Evolutionary conservation across 2,797 vertebrate genomes (phyloP).

Genomic region (Acanthornis magna): DNA sequence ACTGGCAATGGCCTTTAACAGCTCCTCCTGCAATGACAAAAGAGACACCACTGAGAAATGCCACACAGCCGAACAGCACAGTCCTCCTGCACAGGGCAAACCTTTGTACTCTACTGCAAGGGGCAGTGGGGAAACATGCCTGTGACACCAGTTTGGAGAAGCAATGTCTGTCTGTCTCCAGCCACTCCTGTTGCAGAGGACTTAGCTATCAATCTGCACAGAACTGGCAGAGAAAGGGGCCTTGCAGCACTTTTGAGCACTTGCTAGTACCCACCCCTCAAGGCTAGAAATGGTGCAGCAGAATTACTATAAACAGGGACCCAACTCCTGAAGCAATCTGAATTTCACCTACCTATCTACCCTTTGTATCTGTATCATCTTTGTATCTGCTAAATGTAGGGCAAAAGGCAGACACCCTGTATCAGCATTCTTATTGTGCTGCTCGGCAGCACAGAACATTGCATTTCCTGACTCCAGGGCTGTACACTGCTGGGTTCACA

Average conservation of each 20-base stretch:
- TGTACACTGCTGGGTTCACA: neutral
- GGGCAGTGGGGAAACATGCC: neutral
- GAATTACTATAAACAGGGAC: neutral
- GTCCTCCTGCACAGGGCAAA: neutral
- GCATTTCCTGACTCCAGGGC: neutral
- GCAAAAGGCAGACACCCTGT: neutral
- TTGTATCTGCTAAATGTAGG: neutral
- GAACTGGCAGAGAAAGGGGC: neutral
- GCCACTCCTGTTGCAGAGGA: neutral
- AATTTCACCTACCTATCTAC: neutral
- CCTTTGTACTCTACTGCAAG: neutral
- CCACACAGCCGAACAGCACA: neutral
- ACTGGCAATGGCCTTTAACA: conserved; percentile 91
- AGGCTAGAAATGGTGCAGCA: neutral
- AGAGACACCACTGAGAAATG: neutral
- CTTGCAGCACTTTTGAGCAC: neutral
- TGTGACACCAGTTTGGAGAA: neutral
- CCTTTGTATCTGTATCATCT: neutral
- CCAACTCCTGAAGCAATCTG: neutral
- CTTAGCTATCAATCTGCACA: neutral
- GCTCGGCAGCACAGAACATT: neutral
- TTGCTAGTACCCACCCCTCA: neutral
- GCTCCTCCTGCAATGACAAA: conserved; percentile 84
- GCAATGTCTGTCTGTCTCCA: neutral
- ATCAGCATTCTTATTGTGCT: rapidly evolving